Base-by-base conservation (phyloP, 2,888 invertebrate genomes). In the Habroteleia sp. region DNA sequence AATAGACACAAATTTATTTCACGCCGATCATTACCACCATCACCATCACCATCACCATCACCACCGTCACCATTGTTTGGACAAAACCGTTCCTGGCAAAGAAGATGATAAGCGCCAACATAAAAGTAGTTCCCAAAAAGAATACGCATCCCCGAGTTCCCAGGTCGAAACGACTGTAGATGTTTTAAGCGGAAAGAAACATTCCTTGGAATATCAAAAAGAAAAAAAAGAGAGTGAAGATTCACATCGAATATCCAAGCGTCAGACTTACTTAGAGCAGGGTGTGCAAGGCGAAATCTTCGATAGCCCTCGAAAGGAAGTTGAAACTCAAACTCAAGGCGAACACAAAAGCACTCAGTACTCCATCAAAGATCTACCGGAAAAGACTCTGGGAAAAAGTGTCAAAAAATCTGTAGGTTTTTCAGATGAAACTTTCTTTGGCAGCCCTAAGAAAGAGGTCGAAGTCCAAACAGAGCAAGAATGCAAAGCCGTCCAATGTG, bases 271-370 rank as follows among this genome's bases (percentile, higher is more conserved):
- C 39, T 41, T 42, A 63, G 71, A 14, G 73, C 74, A 13, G 1
- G 42, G 65, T 1, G 60, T 11, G 0, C 75, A 75, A 17, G 73
- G 69, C 3, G 46, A 54, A 7, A 29, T 52, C 6, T 80, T 76
- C n/a, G 82, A 78, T 5, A 85, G 85, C 23, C 85, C 84, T 0
- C 76, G 76, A n/a, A 81, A 69, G 16, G 86, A 86, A 46, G 86
- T 83, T 1, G 73, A 86, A 23, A 86, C 86, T 0, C 86, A 86
- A 41, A 86, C 86, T 0, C 84, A 85, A 14, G 86, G 84, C 1
- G 86, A 86, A 54, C 81, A 81, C 46, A 86, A 86, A 23, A 80
- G 81, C n/a, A 83, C 85, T 7, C 86, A 86, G 77, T 86, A 85
- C 33, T 82, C 79, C 1, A 44, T 83, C 48, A 82, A 84, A 20